Evolutionary conservation across 2,888 invertebrate species (phyloP).

Genomic region (Harmothoe impar): DNA sequence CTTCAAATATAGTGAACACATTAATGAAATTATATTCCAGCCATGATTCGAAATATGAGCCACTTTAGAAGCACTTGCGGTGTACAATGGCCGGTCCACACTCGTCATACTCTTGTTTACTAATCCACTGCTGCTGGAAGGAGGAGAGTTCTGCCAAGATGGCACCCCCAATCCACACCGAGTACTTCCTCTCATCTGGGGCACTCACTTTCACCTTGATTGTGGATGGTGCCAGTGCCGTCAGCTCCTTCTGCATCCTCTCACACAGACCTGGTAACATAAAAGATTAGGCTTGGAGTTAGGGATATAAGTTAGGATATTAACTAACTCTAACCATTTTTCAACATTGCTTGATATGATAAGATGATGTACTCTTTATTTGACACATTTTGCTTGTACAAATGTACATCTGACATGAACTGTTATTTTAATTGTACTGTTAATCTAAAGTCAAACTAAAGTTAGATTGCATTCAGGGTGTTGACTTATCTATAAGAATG

Average conservation of each 20-base stretch:
- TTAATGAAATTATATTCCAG: too few relatives aligned
- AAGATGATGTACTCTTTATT: not conserved
- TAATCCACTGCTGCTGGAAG: slow-evolving; percentile 81
- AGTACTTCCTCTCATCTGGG: slow-evolving; percentile 94
- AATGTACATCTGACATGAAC: too few relatives aligned
- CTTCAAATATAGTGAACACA: too few relatives aligned
- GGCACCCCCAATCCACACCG: slow-evolving; percentile 80
- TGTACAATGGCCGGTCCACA: slow-evolving; percentile 95
- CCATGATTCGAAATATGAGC: too few relatives aligned
- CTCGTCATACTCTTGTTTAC: slow-evolving; percentile 79
- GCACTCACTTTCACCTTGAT: slow-evolving; percentile 98
- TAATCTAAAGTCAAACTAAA: not conserved
- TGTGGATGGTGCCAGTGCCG: slow-evolving; percentile 93
- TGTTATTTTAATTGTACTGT: not conserved
- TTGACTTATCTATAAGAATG: not conserved
- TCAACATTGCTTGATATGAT: not conserved
- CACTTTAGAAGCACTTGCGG: slow-evolving; percentile 95
- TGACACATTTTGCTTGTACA: not conserved
- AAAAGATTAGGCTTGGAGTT: not conserved
- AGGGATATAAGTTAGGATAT: too few relatives aligned
- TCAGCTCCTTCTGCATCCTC: slow-evolving; percentile 82
- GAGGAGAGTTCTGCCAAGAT: slow-evolving; percentile 79
- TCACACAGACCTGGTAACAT: slow-evolving; percentile 60
- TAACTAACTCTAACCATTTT: not conserved
- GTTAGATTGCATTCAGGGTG: too few relatives aligned